These are phyloP conservation scores for Philotrypesis tridentata DNA, from an alignment of 1,140 invertebrate species.

Conservation along the genomic window DNA sequence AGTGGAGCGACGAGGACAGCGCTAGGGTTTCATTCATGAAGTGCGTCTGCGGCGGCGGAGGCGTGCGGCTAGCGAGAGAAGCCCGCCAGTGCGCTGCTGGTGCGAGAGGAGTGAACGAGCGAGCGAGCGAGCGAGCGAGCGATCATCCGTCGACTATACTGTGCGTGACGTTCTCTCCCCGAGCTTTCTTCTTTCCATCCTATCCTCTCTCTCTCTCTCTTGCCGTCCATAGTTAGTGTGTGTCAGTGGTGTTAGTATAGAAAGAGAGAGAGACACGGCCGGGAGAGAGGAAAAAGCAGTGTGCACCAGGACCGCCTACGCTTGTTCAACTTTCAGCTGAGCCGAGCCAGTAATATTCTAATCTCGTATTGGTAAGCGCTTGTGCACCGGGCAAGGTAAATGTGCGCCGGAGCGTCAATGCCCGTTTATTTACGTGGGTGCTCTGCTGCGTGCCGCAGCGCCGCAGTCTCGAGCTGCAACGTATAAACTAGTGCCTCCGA, in stretches of 20 bases:
- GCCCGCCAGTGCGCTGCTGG: background rate
- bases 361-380: too few relatives aligned
- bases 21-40: slow-evolving; percentile 41
- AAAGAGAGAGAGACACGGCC: too few relatives aligned
- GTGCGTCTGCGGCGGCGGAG: background rate
- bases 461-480: background rate
- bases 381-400: background rate
- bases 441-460: background rate
- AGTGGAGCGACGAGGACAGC: background rate
- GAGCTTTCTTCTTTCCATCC: background rate
- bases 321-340: too few relatives aligned
- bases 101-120: background rate
- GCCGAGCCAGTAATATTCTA: too few relatives aligned
- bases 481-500: background rate
- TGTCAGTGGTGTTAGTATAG: too few relatives aligned
- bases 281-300: too few relatives aligned
- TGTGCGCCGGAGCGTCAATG: background rate
- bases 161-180: background rate
- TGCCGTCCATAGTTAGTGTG: too few relatives aligned
- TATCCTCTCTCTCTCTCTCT: background rate
- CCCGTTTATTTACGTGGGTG: background rate
- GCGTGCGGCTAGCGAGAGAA: background rate
- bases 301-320: too few relatives aligned
- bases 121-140: background rate
- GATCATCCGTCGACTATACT: slow-evolving; percentile 12